These are phyloP conservation scores for Frankliniella fusca DNA, from an alignment of 2,888 invertebrate genomes.

Conservation along the genomic window DNA sequence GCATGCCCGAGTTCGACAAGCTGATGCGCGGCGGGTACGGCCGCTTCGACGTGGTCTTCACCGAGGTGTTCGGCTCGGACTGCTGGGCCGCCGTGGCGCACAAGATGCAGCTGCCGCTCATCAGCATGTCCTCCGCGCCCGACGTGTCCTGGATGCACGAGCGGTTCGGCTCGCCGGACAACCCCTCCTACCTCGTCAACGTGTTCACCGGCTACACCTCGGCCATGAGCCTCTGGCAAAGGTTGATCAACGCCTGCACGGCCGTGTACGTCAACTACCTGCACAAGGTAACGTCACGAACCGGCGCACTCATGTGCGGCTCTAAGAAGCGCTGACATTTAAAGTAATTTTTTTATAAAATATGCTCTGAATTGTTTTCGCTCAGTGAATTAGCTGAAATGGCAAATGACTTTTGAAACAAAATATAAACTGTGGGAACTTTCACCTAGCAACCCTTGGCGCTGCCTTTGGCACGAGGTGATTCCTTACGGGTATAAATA, in stretches of 20 bases:
- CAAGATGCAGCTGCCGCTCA: constrained; percentile 37
- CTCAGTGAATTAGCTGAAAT: no score
- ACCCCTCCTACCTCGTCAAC: constrained; percentile 40
- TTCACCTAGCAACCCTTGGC: no score
- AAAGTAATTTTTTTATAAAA: no score
- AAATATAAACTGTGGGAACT: no score
- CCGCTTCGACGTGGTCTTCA: constrained; percentile 41
- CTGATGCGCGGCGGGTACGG: constrained; percentile 31
- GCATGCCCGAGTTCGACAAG: constrained; percentile 34
- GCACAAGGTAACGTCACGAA: background rate
- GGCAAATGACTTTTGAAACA: no score
- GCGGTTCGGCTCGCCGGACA: constrained; percentile 39
- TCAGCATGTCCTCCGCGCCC: constrained; percentile 38
- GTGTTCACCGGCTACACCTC: constrained; percentile 38
- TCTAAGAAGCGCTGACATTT: no score
- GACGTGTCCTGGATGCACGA: constrained; percentile 37
- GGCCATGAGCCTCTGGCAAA: constrained; percentile 41
- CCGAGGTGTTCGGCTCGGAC: constrained; percentile 42
- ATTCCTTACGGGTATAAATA: no score
- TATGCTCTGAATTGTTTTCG: no score
- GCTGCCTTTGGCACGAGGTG: no score
- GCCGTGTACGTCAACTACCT: background rate
- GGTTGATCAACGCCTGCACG: constrained; percentile 40
- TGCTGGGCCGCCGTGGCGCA: constrained; percentile 41
- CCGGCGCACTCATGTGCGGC: no score